A percentile compares a stretch with the other conserved stretches of the same genome.
phyloP scores from a whole-genome alignment of 2,113 vertebrate species.

The Osmerus mordax region DNA sequence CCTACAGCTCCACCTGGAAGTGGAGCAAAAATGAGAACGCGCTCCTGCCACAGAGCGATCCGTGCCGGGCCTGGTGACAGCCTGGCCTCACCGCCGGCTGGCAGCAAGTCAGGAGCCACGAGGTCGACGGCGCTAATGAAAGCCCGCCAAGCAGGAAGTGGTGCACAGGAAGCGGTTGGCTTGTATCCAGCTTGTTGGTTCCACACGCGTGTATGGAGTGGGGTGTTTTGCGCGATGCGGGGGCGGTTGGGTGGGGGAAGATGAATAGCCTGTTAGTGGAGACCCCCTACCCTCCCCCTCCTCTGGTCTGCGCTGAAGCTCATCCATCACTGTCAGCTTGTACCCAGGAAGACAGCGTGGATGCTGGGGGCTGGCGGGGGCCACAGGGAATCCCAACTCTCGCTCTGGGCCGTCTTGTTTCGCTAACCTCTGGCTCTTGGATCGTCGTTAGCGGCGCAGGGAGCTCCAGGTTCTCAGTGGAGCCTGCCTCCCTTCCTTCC shows the following conservation, averaged over 20 bases:
- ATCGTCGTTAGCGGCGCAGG: no score
- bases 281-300: conserved; percentile 61
- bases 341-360: conserved; percentile 67
- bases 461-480: no score
- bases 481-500: no score
- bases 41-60: background rate
- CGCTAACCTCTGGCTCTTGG: conserved; percentile 15
- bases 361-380: conserved; percentile 36
- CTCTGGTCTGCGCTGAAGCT: conserved; percentile 57
- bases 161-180: conserved; percentile 47
- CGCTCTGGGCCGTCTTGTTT: conserved; percentile 31
- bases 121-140: conserved; percentile 27
- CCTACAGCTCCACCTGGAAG: background rate
- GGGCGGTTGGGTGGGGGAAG: conserved; percentile 66
- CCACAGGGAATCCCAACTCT: conserved; percentile 37
- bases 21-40: conserved; percentile 21
- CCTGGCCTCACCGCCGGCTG: background rate
- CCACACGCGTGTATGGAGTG: conserved; percentile 38
- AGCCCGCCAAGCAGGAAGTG: conserved; percentile 25
- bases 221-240: conserved; percentile 53
- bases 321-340: conserved; percentile 75
- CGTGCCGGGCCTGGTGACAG: background rate
- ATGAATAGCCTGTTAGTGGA: conserved; percentile 70
- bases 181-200: conserved; percentile 53
- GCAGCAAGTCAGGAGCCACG: background rate